phyloP scores from a whole-genome alignment of 2,797 vertebrate genomes.

The Loriculus beryllinus region DNA sequence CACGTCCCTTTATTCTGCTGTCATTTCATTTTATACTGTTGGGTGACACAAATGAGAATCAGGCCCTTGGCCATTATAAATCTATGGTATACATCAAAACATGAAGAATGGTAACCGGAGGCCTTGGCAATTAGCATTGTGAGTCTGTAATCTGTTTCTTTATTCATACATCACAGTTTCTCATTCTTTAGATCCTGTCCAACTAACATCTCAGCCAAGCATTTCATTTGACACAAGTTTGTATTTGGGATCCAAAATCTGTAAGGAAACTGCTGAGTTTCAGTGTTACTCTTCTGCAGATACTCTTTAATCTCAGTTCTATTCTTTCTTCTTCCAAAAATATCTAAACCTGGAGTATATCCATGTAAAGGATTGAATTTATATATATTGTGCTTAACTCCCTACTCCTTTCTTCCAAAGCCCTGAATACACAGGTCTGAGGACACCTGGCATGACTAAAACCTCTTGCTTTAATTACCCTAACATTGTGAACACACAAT shows the following conservation, averaged over 20 bases:
- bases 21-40: conserved; percentile 14
- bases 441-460: neutral
- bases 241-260: conserved; percentile 48
- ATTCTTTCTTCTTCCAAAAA: conserved; percentile 19
- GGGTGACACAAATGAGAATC: conserved; percentile 35
- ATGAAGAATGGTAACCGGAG: conserved; percentile 38
- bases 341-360: neutral
- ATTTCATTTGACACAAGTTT: conserved; percentile 11
- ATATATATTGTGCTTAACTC: neutral
- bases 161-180: conserved; percentile 47
- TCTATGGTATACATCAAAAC: conserved; percentile 25
- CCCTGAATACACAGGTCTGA: neutral
- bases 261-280: conserved; percentile 35
- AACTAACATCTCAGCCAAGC: conserved; percentile 45
- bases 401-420: neutral
- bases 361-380: neutral
- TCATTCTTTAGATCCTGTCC: conserved; percentile 49
- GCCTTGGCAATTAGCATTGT: conserved; percentile 26
- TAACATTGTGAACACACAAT: neutral
- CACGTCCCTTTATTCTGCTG: neutral
- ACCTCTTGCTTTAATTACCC: neutral
- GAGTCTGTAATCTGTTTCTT: conserved; percentile 50
- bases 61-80: conserved; percentile 59
- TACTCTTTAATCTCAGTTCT: conserved; percentile 32
- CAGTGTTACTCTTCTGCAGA: conserved; percentile 23